These are phyloP conservation scores for Aporrectodea caliginosa DNA, from an alignment of 1,140 invertebrate genomes.

Conservation along the genomic window DNA sequence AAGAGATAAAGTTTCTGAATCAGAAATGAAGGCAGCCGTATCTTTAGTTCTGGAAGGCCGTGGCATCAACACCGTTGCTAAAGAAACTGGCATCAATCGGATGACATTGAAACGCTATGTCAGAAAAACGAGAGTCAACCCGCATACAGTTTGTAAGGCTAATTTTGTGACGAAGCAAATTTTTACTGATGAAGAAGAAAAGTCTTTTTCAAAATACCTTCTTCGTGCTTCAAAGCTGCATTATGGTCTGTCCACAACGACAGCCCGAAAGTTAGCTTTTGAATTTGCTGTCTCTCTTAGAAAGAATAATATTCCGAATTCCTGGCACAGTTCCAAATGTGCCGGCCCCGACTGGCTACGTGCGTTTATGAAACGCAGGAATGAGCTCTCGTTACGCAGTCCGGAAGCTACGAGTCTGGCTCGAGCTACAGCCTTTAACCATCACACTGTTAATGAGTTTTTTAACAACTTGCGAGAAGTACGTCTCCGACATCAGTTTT, in stretches of 20 bases:
- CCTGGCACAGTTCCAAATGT: conserved; percentile 27
- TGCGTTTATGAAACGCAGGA: conserved; percentile 48
- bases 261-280: neutral
- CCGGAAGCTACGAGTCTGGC: conserved; percentile 54
- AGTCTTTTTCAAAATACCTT: neutral
- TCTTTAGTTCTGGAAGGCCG: no score
- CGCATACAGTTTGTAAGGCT: neutral
- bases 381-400: conserved; percentile 46
- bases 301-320: conserved; percentile 13
- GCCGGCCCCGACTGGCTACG: conserved; percentile 57
- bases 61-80: no score
- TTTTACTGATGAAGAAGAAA: neutral
- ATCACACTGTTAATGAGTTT: conserved; percentile 44
- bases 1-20: no score
- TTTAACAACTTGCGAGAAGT: conserved; percentile 38
- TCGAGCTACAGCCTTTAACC: conserved; percentile 58
- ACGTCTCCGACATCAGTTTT: conserved; percentile 38
- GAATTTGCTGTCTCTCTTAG: neutral
- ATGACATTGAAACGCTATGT: neutral
- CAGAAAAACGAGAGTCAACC: neutral
- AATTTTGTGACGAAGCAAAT: neutral
- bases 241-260: neutral
- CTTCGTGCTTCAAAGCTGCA: neutral
- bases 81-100: neutral
- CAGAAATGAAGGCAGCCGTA: no score